phyloP scores from a whole-genome alignment of 2,888 invertebrate genomes.

The Hedya salicella region DNA sequence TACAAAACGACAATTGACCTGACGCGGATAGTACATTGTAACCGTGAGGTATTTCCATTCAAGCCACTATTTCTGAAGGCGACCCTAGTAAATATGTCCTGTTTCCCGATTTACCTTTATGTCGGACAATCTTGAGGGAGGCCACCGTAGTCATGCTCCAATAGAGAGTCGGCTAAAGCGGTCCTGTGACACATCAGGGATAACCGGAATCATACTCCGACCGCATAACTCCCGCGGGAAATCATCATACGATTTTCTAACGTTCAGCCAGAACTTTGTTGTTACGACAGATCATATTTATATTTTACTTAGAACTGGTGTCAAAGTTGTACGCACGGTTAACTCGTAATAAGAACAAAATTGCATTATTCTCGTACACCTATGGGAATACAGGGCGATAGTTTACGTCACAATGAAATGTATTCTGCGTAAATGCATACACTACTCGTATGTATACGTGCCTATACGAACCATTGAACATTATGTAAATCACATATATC shows the following conservation, averaged over 20 bases:
- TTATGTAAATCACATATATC: conserved; percentile 31
- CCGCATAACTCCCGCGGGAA: conserved; percentile 65
- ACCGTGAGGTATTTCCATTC: conserved; percentile 23
- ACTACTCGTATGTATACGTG: not conserved
- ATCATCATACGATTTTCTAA: conserved; percentile 71
- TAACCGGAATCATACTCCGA: conserved; percentile 67
- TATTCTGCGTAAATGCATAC: not conserved
- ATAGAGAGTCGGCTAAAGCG: conserved; percentile 60
- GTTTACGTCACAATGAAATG: not conserved
- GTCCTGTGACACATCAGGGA: conserved; percentile 63
- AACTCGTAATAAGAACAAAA: too few relatives aligned
- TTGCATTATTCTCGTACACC: not conserved
- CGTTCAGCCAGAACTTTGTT: conserved; percentile 59
- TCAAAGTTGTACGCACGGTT: not conserved
- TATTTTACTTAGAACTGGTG: conserved; percentile 6
- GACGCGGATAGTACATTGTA: conserved; percentile 12
- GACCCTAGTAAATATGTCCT: conserved; percentile 68
- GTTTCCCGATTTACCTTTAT: conserved; percentile 64
- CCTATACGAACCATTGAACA: conserved; percentile 31
- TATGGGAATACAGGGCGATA: not conserved
- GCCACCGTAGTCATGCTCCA: conserved; percentile 61
- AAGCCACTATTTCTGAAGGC: conserved; percentile 59
- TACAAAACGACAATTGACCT: not conserved
- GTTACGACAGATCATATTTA: conserved; percentile 45
- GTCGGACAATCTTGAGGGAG: conserved; percentile 58